Percentiles rank a stretch among this genome's conserved stretches.
Conservation (phyloP, 2,888 invertebrate species). For the Scaptomyza cyrtandrae region DNA sequence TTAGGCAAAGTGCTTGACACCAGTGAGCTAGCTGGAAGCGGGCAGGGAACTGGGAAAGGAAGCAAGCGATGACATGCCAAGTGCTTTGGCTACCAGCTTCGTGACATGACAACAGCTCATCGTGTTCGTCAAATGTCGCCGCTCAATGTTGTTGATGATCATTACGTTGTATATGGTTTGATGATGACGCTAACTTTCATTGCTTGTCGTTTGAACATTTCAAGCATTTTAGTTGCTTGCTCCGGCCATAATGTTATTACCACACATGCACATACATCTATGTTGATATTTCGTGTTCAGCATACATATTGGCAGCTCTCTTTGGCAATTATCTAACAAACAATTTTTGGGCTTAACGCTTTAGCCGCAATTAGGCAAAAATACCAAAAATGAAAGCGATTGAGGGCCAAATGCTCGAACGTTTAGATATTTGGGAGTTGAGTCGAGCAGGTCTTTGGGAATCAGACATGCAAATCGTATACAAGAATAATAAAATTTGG, state of each 20-base stretch:
- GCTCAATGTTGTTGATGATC: constrained; percentile 20
- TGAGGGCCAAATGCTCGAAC: constrained; percentile 39
- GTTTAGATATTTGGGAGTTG: constrained; percentile 43
- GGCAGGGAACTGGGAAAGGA: background rate
- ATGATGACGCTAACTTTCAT: constrained; percentile 67
- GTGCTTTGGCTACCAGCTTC: constrained; percentile 36
- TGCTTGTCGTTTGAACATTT: constrained; percentile 67
- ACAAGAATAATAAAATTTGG: constrained; percentile 1
- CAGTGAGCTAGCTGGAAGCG: constrained; percentile 21
- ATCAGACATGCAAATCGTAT: constrained; percentile 6
- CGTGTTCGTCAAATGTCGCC: constrained; percentile 52
- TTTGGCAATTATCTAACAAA: constrained; percentile 66
- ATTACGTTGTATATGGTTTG: constrained; percentile 33
- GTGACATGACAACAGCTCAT: constrained; percentile 74
- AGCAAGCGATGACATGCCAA: constrained; percentile 71
- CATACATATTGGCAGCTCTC: constrained; percentile 30
- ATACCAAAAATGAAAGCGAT: constrained; percentile 38
- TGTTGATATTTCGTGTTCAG: constrained; percentile 8
- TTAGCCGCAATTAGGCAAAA: constrained; percentile 60
- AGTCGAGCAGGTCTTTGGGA: background rate
- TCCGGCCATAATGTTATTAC: constrained; percentile 50
- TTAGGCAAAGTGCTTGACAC: constrained; percentile 59
- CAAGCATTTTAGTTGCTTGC: constrained; percentile 45
- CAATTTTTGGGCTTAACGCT: constrained; percentile 58
- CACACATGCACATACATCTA: constrained; percentile 37